Base-by-base conservation (phyloP, 1,140 invertebrate genomes). In the Wiebesia pumilae region DNA sequence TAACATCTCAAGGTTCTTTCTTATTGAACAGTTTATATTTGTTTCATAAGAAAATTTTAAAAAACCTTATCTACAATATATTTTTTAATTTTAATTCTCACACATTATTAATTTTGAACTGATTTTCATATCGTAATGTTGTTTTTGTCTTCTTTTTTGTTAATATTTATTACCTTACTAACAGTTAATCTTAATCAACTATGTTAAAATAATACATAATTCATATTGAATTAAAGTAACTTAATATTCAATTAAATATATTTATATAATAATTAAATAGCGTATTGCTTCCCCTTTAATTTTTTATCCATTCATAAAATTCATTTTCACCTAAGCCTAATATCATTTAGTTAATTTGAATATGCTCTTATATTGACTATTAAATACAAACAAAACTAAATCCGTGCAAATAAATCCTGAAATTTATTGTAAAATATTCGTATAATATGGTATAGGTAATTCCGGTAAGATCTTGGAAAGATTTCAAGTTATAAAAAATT, bases 201-300 rank as follows among this genome's bases (percentile, higher is more conserved):
- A 38, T 87, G 54, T 81, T 67, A n/a, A 87, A 87, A 83, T 87
- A 71, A 87, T 79, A 67, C 27, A 62, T 62, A 27, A 62, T 62
- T 4, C 3, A 62, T 67, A 16, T 3, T 30, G 33, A 16, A 40
- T 43, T 75, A 75, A 65, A 30, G n/a, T 65, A 62, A 77, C 19
- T 62, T 33, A 84, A 67, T 79, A 35, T 77, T 58, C 16, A 62
- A 30, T 65, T 83, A 77, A 40, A 62, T 69, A 73, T 35, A 35
- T 30, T 33, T 33, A 83, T 58, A 47, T 73, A 77, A 58, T 43
- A 38, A 54, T 79, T 43, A 77, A 71, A 77, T 73, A 87, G 88
- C 88, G 86, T 87, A 87, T 82, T 30, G n/a, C 33, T 88, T 71
- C 83, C 86, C 86, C 86, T 62, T 27, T 30, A 79, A 14, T 35